phyloP scores from a whole-genome alignment of 1,140 invertebrate species.

The Pseudobourletiella spinata region DNA sequence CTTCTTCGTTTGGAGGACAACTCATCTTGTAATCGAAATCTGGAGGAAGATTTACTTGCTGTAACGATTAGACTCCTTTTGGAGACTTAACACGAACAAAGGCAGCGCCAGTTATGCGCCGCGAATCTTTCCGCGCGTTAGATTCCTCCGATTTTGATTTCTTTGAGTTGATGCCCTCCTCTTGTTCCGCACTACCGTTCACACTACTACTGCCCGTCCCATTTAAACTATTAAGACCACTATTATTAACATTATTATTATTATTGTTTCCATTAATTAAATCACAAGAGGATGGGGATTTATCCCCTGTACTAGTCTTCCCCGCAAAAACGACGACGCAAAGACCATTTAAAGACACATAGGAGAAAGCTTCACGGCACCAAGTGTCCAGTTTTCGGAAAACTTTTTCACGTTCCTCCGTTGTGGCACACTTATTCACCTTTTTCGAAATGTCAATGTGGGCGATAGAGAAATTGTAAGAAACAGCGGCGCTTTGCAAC shows the following conservation, averaged over 20 bases:
- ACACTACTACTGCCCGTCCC: no score
- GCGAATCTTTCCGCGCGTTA: no score
- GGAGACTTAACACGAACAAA: conserved; percentile 24
- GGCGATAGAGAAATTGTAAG: conserved; percentile 30
- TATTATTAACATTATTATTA: not conserved
- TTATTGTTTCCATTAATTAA: not conserved
- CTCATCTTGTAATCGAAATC: no score
- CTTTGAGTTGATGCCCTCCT: no score
- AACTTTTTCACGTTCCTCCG: conserved; percentile 13
- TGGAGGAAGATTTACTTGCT: no score
- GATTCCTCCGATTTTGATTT: no score
- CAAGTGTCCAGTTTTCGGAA: conserved; percentile 21
- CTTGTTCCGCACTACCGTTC: no score
- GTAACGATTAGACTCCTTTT: no score
- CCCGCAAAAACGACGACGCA: conserved; percentile 24
- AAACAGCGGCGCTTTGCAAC: conserved; percentile 15
- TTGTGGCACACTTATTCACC: not conserved
- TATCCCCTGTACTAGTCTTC: no score
- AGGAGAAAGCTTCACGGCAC: conserved; percentile 16
- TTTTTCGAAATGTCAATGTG: conserved; percentile 29
- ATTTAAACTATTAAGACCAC: no score
- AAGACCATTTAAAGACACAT: conserved; percentile 24
- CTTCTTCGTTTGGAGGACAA: no score
- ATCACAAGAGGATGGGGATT: no score
- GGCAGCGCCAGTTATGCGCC: conserved; percentile 22